Evolutionary conservation across 2,113 vertebrate genomes (phyloP).

Genomic region (human (Homo sapiens)): GRCh38 chr6:4497501-4498000

Average conservation of each 20-base stretch:
- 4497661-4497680: background rate
- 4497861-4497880: background rate
- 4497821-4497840: background rate
- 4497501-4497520: background rate
- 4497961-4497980: background rate
- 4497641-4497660: background rate
- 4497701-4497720: background rate
- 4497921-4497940: background rate
- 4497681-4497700: background rate
- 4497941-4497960: background rate
- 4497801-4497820: background rate
- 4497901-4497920: background rate
- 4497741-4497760: background rate
- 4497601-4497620: constrained; percentile 4
- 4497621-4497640: background rate
- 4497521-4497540: background rate
- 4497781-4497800: background rate
- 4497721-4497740: background rate
- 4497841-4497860: too few relatives aligned
- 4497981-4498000: background rate
- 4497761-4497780: background rate
- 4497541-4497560: background rate
- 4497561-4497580: background rate
- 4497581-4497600: background rate
- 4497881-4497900: background rate